phyloP scores from a whole-genome alignment of 2,113 vertebrate species.

The Macrotus californicus region DNA sequence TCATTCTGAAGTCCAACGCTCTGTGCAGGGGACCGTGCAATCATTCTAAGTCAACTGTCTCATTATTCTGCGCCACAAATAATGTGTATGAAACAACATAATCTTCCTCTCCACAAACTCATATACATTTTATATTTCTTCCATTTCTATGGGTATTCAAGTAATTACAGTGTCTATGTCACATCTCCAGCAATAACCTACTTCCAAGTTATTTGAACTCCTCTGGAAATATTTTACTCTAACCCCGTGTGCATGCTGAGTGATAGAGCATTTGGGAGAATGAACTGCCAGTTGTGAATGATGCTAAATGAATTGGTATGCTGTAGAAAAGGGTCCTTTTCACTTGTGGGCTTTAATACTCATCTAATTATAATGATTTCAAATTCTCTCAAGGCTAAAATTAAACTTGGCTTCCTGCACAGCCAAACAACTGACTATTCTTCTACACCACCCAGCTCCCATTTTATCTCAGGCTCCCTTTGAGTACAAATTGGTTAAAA shows the following conservation, averaged over 20 bases:
- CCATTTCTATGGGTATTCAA: slow-evolving; percentile 3
- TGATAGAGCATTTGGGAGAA: slow-evolving; percentile 59
- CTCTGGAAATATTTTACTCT: slow-evolving; percentile 35
- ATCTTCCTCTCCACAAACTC: not conserved
- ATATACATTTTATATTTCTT: slow-evolving; percentile 23
- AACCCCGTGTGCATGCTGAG: slow-evolving; percentile 52
- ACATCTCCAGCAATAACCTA: slow-evolving; percentile 36
- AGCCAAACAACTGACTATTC: slow-evolving; percentile 63
- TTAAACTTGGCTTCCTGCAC: slow-evolving; percentile 69
- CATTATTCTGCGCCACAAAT: not conserved
- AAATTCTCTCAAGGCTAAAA: slow-evolving; percentile 69
- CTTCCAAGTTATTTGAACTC: slow-evolving; percentile 47
- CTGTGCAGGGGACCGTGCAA: not conserved
- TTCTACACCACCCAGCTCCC: slow-evolving; percentile 19
- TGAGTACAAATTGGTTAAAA: slow-evolving; percentile 64
- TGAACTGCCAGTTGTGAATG: slow-evolving; percentile 61
- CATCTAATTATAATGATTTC: slow-evolving; percentile 75
- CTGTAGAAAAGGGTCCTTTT: slow-evolving; percentile 55
- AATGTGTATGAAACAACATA: not conserved
- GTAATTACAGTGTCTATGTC: slow-evolving; percentile 35
- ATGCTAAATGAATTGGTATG: slow-evolving; percentile 67
- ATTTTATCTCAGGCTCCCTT: slow-evolving; percentile 56
- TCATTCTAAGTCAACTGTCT: not conserved
- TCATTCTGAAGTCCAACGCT: not conserved
- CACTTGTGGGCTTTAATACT: slow-evolving; percentile 59